These are phyloP conservation scores for Mellivora capensis DNA, from an alignment of 2,113 vertebrate species.

Conservation along the genomic window DNA sequence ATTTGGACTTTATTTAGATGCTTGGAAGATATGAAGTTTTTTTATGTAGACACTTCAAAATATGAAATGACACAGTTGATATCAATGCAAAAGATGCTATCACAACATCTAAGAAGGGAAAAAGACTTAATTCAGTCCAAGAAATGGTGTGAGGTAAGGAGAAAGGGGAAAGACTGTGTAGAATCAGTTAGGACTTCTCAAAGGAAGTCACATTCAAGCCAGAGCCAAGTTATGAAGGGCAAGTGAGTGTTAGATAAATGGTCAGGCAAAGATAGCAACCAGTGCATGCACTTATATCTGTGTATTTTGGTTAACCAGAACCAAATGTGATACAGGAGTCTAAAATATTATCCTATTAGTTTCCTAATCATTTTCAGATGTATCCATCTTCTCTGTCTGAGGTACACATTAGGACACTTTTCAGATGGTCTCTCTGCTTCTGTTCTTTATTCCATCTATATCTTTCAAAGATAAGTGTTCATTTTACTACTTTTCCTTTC, in stretches of 20 bases:
- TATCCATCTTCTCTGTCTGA: not conserved
- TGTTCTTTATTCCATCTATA: not conserved
- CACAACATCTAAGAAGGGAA: not conserved
- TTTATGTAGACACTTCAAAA: constrained; percentile 7
- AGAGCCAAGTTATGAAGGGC: not conserved
- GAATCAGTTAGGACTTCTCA: not conserved
- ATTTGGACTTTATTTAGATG: not conserved
- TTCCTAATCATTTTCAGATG: not conserved
- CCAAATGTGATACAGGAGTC: not conserved
- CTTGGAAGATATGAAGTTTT: not conserved
- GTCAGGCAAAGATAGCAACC: not conserved
- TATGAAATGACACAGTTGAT: not conserved
- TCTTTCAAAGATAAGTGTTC: not conserved
- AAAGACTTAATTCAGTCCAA: not conserved
- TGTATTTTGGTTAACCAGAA: not conserved
- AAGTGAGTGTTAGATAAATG: not conserved
- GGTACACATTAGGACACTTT: not conserved
- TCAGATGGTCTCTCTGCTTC: not conserved
- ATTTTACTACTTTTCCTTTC: not conserved
- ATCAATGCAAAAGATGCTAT: not conserved
- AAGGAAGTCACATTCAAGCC: not conserved
- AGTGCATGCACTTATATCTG: not conserved
- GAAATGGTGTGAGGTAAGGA: not conserved
- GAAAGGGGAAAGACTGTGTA: not conserved
- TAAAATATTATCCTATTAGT: not conserved